These are phyloP conservation scores for Trichopria drosophilae DNA, from an alignment of 2,888 invertebrate species.

Conservation along the genomic window DNA sequence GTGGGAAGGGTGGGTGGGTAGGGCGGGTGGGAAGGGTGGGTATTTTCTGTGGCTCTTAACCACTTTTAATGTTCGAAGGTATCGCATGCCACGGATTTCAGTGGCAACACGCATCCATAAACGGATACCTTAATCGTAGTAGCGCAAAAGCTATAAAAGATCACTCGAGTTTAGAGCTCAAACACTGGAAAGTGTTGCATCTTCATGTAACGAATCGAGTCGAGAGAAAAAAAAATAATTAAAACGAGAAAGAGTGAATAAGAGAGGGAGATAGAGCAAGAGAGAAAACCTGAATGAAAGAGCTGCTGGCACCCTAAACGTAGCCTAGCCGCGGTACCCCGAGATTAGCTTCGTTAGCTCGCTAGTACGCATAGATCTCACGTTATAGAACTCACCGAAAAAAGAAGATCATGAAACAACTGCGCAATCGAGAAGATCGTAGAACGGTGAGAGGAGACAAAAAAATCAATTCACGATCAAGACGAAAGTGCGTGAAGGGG, in stretches of 20 bases:
- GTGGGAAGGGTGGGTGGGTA: slow-evolving; percentile 37
- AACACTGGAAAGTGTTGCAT: slow-evolving; percentile 49
- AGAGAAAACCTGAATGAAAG: slow-evolving; percentile 28
- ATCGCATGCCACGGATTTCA: slow-evolving; percentile 36
- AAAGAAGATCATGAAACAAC: slow-evolving; percentile 33
- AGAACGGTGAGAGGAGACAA: background rate
- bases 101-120: slow-evolving; percentile 31
- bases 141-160: slow-evolving; percentile 26
- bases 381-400: slow-evolving; percentile 49
- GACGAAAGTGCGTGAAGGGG: too few relatives aligned
- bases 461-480: slow-evolving; percentile 5
- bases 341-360: slow-evolving; percentile 38
- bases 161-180: slow-evolving; percentile 41
- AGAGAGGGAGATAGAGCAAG: slow-evolving; percentile 21
- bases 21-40: slow-evolving; percentile 48
- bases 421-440: background rate
- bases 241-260: slow-evolving; percentile 18
- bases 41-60: slow-evolving; percentile 42
- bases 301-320: slow-evolving; percentile 37
- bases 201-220: slow-evolving; percentile 42
- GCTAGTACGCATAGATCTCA: slow-evolving; percentile 50
- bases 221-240: slow-evolving; percentile 18
- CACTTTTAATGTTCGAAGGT: slow-evolving; percentile 42
- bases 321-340: slow-evolving; percentile 38
- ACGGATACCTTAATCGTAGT: slow-evolving; percentile 23